These are phyloP conservation scores for Chlorops oryzae DNA, from an alignment of 1,140 invertebrate species.

Conservation along the genomic window DNA sequence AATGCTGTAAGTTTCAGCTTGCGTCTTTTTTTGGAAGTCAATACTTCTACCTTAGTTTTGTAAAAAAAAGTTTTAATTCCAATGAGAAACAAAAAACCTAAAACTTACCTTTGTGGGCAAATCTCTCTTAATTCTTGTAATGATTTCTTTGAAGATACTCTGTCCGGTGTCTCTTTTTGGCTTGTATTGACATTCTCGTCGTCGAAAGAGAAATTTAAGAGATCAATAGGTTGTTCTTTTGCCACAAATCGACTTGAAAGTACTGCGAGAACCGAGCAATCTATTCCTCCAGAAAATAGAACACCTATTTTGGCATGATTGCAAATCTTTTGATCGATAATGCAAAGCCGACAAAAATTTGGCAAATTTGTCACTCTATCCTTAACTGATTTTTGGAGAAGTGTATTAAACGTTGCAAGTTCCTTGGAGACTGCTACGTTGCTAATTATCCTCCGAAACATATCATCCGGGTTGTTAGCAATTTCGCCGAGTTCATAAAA, in stretches of 20 bases:
- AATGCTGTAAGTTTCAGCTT: no score
- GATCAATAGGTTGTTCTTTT: constrained; percentile 70
- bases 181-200: constrained; percentile 35
- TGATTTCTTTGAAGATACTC: constrained; percentile 69
- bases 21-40: no score
- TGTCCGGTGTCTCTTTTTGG: constrained; percentile 63
- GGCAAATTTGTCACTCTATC: constrained; percentile 60
- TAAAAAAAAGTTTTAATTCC: no score
- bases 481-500: constrained; percentile 47
- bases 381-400: constrained; percentile 60
- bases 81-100: no score
- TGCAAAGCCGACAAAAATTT: constrained; percentile 60
- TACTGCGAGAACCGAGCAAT: constrained; percentile 82
- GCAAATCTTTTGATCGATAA: constrained; percentile 47
- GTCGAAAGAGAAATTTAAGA: constrained; percentile 96
- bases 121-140: constrained; percentile 64
- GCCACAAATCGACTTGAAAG: constrained; percentile 70
- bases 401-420: constrained; percentile 50
- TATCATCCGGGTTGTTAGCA: constrained; percentile 33
- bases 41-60: no score
- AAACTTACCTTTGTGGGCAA: constrained; percentile 62
- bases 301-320: constrained; percentile 73
- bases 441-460: no score
- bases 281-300: constrained; percentile 92
- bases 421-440: constrained; percentile 43